Percentiles rank a stretch among this genome's conserved stretches.
Conservation (phyloP, 2,888 invertebrate species). For the Deladenus siricidicola region DNA sequence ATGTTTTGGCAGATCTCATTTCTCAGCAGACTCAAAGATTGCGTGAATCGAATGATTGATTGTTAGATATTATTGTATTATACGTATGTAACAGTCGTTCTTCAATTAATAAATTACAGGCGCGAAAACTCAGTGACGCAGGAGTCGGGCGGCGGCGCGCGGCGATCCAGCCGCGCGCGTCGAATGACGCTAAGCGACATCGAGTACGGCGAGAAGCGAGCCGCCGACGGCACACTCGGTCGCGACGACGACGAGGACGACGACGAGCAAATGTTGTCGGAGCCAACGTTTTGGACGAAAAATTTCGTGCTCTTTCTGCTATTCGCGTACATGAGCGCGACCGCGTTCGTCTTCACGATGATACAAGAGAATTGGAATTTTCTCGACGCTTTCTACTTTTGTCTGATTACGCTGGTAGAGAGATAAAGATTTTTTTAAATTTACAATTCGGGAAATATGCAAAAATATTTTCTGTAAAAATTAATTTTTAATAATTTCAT, state of each 20-base stretch:
- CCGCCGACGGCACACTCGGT: background rate
- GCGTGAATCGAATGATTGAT: too few relatives aligned
- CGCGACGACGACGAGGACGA: conserved; percentile 18
- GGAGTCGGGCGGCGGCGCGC: background rate
- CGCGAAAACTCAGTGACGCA: background rate
- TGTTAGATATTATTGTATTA: too few relatives aligned
- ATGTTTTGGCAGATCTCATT: too few relatives aligned
- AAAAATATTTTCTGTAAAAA: background rate
- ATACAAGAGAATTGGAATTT: conserved; percentile 44
- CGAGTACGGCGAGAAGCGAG: background rate
- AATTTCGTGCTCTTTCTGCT: conserved; percentile 37
- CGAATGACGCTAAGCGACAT: background rate
- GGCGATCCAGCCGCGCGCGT: background rate
- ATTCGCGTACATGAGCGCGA: conserved; percentile 43
- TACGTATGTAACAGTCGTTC: too few relatives aligned
- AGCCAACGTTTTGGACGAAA: conserved; percentile 18
- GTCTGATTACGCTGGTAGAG: conserved; percentile 48
- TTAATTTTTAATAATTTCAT: too few relatives aligned
- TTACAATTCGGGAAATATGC: too few relatives aligned
- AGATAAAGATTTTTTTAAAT: too few relatives aligned
- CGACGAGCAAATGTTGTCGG: conserved; percentile 12
- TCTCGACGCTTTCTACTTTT: conserved; percentile 50
- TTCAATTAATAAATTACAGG: too few relatives aligned
- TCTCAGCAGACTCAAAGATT: too few relatives aligned
- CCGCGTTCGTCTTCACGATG: conserved; percentile 37